Conservation (phyloP, 1,140 invertebrate genomes). For the Myzus persicae region DNA sequence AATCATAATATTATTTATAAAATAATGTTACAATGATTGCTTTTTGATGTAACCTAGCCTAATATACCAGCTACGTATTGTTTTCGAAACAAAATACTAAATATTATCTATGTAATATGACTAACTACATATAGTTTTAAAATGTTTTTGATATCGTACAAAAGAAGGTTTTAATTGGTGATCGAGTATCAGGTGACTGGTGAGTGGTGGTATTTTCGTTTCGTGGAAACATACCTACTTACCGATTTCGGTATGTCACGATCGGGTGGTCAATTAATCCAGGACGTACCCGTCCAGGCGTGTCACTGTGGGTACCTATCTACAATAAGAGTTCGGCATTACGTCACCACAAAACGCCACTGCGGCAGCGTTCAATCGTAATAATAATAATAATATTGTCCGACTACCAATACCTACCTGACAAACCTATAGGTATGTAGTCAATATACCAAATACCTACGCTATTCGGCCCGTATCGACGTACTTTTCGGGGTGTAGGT, state of each 20-base stretch:
- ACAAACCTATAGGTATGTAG: neutral
- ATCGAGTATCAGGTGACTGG: neutral
- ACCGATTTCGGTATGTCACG: constrained; percentile 31
- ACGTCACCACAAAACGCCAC: neutral
- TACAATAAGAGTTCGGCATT: neutral
- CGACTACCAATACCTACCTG: neutral
- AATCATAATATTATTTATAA: too few relatives aligned
- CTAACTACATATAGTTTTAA: neutral
- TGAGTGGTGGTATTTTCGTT: neutral
- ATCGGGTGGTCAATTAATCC: constrained; percentile 36
- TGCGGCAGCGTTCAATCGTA: neutral
- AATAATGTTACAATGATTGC: neutral
- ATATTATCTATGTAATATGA: too few relatives aligned
- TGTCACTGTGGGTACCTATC: neutral
- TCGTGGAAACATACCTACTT: neutral
- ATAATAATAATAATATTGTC: neutral
- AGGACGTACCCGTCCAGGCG: constrained; percentile 2
- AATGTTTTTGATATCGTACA: too few relatives aligned
- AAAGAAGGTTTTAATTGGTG: neutral
- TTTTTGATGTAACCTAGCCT: neutral
- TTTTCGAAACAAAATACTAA: too few relatives aligned
- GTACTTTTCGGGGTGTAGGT: neutral
- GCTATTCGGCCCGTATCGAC: neutral
- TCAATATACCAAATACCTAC: neutral
- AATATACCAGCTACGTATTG: too few relatives aligned